Evolutionary conservation across 2,113 vertebrate species (phyloP).

Genomic region (Lophochroa leadbeateri): DNA sequence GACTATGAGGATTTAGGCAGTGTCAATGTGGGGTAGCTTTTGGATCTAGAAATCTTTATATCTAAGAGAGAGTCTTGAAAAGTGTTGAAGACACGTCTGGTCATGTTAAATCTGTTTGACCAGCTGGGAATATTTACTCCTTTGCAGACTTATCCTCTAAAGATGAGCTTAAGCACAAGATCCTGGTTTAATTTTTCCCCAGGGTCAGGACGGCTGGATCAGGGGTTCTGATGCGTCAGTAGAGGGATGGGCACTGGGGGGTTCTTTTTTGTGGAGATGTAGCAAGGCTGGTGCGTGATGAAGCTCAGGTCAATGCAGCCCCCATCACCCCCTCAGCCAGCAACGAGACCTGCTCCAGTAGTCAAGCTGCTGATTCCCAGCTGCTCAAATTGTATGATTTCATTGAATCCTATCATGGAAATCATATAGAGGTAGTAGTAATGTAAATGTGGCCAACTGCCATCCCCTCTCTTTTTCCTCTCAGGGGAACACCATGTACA

Average conservation of each 20-base stretch:
- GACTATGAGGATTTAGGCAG: not conserved
- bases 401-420: not conserved
- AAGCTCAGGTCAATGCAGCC: not conserved
- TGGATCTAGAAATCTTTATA: not conserved
- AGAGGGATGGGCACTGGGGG: not conserved
- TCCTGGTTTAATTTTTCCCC: not conserved
- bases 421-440: not conserved
- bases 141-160: not conserved
- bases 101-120: not conserved
- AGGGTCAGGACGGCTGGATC: not conserved
- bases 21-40: not conserved
- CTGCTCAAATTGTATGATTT: not conserved
- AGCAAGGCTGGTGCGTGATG: not conserved
- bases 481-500: not conserved
- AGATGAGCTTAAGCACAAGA: not conserved
- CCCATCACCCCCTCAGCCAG: not conserved
- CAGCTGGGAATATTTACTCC: not conserved
- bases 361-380: not conserved
- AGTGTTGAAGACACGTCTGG: not conserved
- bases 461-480: not conserved
- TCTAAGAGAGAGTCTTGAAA: not conserved
- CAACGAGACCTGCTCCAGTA: not conserved
- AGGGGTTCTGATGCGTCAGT: not conserved
- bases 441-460: not conserved
- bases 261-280: not conserved